Conservation (phyloP, 2,888 invertebrate species). For the Homarus gammarus region DNA sequence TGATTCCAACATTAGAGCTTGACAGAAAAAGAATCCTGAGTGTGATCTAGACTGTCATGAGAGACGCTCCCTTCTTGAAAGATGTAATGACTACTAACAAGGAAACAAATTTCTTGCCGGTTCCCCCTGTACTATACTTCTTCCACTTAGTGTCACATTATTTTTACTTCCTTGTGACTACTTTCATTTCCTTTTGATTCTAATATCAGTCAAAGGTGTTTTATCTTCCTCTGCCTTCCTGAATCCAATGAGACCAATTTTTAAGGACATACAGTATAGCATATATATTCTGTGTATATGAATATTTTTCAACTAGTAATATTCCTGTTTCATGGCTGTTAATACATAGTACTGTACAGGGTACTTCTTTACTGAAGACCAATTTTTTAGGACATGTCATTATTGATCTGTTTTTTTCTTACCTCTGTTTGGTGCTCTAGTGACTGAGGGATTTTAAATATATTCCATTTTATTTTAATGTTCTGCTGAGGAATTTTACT, state of each 20-base stretch:
- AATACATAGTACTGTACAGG: too few species aligned
- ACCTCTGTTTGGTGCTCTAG: too few species aligned
- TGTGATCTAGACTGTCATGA: background rate
- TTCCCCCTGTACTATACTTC: slow-evolving; percentile 16
- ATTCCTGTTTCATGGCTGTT: background rate
- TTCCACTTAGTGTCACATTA: background rate
- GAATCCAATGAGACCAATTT: background rate
- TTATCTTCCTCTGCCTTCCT: background rate
- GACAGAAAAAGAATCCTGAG: background rate
- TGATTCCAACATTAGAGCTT: slow-evolving; percentile 16
- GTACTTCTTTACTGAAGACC: background rate
- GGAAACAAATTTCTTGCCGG: background rate
- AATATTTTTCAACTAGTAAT: background rate
- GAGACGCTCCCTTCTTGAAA: slow-evolving; percentile 10
- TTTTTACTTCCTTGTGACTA: background rate
- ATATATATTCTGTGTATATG: too few species aligned
- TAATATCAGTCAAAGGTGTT: background rate
- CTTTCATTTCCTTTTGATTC: background rate
- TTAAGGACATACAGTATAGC: background rate
- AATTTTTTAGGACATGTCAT: background rate
- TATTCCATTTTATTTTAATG: too few species aligned
- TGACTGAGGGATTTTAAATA: background rate
- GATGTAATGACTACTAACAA: background rate
- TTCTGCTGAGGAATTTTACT: too few species aligned
- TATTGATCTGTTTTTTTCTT: background rate